Conservation (phyloP, 2,888 invertebrate genomes). For the Acanthosepion lycidas region DNA sequence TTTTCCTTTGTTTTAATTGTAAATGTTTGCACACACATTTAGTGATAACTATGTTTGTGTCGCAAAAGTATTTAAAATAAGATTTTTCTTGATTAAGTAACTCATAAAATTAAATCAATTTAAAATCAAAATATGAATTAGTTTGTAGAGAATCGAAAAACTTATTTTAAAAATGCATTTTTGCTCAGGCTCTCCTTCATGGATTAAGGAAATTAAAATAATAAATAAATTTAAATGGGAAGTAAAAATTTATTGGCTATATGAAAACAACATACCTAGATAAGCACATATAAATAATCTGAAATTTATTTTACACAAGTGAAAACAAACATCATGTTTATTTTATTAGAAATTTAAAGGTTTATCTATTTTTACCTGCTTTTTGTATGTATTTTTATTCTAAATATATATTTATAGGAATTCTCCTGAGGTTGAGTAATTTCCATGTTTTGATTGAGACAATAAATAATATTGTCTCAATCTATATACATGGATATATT, state of each 20-base stretch:
- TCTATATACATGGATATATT: neutral
- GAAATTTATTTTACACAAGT: neutral
- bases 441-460: neutral
- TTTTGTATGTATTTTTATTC: neutral
- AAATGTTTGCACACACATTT: no score
- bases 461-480: neutral
- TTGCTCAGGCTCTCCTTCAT: no score
- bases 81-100: no score
- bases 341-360: neutral
- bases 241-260: neutral
- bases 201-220: no score
- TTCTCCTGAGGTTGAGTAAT: neutral
- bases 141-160: no score
- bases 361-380: neutral
- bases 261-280: neutral
- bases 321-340: neutral
- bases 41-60: no score
- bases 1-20: no score
- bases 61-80: no score
- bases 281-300: neutral
- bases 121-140: no score
- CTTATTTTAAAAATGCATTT: no score
- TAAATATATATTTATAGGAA: neutral
- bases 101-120: no score
- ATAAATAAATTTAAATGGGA: neutral